These are phyloP conservation scores for Mesochorus sp. DNA, from an alignment of 2,888 invertebrate genomes.

Conservation along the genomic window DNA sequence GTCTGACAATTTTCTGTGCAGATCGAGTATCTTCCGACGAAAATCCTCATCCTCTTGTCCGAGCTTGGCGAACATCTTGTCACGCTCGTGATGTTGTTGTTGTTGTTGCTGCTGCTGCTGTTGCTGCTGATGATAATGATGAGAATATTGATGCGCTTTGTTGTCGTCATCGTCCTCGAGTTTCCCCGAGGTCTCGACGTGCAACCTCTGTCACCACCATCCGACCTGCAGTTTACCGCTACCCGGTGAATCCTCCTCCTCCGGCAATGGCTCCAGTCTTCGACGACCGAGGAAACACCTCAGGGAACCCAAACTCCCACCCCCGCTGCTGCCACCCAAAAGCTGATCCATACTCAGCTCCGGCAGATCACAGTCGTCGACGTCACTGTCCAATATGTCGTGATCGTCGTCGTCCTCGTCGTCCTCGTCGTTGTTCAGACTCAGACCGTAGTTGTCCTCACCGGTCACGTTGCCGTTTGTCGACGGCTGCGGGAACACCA, in stretches of 20 bases:
- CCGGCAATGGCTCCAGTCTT: conserved; percentile 91
- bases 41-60: conserved; percentile 79
- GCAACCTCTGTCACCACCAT: conserved; percentile 82
- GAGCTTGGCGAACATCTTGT: conserved; percentile 74
- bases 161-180: conserved; percentile 64
- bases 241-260: conserved; percentile 88
- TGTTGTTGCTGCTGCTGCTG: too few species aligned
- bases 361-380: conserved; percentile 74
- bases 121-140: too few species aligned
- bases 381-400: conserved; percentile 56
- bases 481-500: conserved; percentile 80
- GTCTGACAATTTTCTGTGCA: conserved; percentile 75
- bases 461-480: conserved; percentile 74
- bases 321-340: conserved; percentile 66
- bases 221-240: conserved; percentile 78
- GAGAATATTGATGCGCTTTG: too few species aligned
- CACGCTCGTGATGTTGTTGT: conserved; percentile 67
- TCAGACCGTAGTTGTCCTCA: conserved; percentile 77
- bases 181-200: conserved; percentile 69
- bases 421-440: conserved; percentile 84
- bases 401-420: conserved; percentile 85
- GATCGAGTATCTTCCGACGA: conserved; percentile 78
- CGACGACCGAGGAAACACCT: conserved; percentile 84
- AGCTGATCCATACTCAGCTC: conserved; percentile 80
- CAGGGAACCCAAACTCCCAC: conserved; percentile 75